phyloP scores from a whole-genome alignment of 2,888 invertebrate genomes.

The Monopis laevigella region DNA sequence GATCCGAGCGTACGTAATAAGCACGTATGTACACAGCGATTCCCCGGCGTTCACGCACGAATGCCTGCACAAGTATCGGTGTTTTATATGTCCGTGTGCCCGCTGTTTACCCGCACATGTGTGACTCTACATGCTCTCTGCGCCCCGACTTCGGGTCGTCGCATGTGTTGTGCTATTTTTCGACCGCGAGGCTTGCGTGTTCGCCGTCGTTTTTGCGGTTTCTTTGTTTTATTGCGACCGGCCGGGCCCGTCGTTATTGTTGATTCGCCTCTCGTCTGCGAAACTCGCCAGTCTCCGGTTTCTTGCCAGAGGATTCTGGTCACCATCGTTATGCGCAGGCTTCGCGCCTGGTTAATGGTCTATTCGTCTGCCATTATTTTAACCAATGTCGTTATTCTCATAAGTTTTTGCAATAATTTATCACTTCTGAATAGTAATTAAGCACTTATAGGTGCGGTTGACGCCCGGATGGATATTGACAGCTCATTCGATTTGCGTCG shows the following conservation, averaged over 20 bases:
- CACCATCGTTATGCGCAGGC: too few species aligned
- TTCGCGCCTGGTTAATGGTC: constrained; percentile 35
- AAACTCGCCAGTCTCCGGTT: too few species aligned
- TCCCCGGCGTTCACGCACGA: constrained; percentile 46
- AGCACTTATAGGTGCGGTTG: not conserved
- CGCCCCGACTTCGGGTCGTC: constrained; percentile 25
- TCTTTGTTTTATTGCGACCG: constrained; percentile 52
- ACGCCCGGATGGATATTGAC: constrained; percentile 6
- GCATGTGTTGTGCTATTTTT: constrained; percentile 47
- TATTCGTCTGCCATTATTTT: constrained; percentile 34
- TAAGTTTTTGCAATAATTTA: constrained; percentile 9
- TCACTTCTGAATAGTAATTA: constrained; percentile 10
- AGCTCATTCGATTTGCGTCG: constrained; percentile 25
- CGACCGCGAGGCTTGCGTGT: constrained; percentile 50
- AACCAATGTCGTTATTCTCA: constrained; percentile 4
- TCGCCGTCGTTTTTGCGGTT: constrained; percentile 45
- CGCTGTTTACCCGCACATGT: constrained; percentile 33
- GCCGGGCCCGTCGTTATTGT: constrained; percentile 47
- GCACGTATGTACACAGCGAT: constrained; percentile 26
- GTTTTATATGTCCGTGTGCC: constrained; percentile 29
- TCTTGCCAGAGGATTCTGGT: too few species aligned
- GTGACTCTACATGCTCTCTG: constrained; percentile 26
- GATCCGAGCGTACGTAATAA: constrained; percentile 39
- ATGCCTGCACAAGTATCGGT: constrained; percentile 45
- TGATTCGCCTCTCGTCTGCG: constrained; percentile 39